Evolutionary conservation across 2,888 invertebrate genomes (phyloP), one percentile per base, ranked within the genome.

Genomic region (Hirudinaria manillensis): DNA sequence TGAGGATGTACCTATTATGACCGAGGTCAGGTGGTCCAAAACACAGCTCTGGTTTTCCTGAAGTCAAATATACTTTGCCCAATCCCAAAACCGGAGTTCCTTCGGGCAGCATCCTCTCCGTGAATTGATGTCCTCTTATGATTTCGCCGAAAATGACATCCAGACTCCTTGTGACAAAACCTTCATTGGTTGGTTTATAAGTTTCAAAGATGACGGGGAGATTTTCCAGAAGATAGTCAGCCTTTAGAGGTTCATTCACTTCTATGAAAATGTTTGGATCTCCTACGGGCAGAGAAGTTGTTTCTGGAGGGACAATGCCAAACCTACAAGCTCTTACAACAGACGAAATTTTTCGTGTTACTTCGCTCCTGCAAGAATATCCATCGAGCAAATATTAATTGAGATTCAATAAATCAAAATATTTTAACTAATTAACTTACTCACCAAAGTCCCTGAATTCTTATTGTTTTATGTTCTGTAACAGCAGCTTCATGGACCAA

Each of bases 91-190:
- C 88, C 78, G 90, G 89, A 71, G 92, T 90, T 24, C 92, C 93
- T 81, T 91, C 91, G 0, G 92, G 87, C 4, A 94, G 87, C 89
- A 94, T 91, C 85, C 91, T 90, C 83, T 94, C 94, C 70, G 92
- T 93, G 7, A 92, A 91, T 84, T 94, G 93, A 32, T 93, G 86
- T 0, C 94, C 94, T 77, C 92, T 89, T 82, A 92, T 91, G 0
- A 83, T 88, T 27, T 93, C 90, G 27, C 93, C 93, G 80, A 91
- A 90, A 82, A 94, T 90, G 84, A 93, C 92, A 2, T 93, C 93
- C 89, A 93, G 91, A 32, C 93, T 88, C 81, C 91, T 91, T 78
- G 91, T 89, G 66, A 93, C 88, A 13, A 90, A 90, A 2, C 91
- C 89, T 0, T 90, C 89, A 19, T 61, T 61, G 80, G 90, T 90